phyloP scores from a whole-genome alignment of 2,888 invertebrate species.

The Drepana falcataria region DNA sequence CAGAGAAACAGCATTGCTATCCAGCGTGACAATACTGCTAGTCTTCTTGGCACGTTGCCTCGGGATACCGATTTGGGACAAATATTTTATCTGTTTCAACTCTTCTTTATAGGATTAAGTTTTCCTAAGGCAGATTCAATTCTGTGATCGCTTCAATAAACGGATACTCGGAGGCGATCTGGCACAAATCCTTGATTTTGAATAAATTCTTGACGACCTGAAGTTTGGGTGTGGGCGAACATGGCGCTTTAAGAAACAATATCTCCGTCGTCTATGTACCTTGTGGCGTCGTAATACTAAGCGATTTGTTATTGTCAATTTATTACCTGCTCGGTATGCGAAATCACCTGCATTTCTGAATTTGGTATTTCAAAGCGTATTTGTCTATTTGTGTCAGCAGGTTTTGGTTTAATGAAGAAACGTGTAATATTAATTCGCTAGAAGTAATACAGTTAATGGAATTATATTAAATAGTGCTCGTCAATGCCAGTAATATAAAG shows the following conservation, averaged over 20 bases:
- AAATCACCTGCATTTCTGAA: conserved; percentile 55
- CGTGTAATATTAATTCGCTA: too few relatives aligned
- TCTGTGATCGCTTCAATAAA: conserved; percentile 24
- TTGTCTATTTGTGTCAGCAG: conserved; percentile 14
- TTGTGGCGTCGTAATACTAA: conserved; percentile 36
- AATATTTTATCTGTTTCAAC: too few relatives aligned
- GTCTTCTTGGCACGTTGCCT: too few relatives aligned
- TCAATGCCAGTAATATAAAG: too few relatives aligned
- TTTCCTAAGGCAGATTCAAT: conserved; percentile 12
- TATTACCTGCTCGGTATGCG: conserved; percentile 52
- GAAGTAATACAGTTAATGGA: too few relatives aligned
- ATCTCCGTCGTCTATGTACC: conserved; percentile 43
- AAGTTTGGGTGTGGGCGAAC: conserved; percentile 62
- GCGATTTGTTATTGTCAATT: conserved; percentile 38
- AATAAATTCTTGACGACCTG: conserved; percentile 59
- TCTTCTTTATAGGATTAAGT: background rate
- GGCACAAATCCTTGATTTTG: conserved; percentile 65
- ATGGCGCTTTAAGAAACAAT: conserved; percentile 27
- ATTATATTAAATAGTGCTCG: too few relatives aligned
- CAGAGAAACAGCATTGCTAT: too few relatives aligned
- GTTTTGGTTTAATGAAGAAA: conserved; percentile 5
- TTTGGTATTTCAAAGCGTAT: conserved; percentile 20
- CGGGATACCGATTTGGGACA: too few relatives aligned
- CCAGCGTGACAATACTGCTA: too few relatives aligned
- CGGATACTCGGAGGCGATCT: conserved; percentile 34